Evolutionary conservation across 2,797 vertebrate species (phyloP).

Genomic region (Cheirogaleus major): DNA sequence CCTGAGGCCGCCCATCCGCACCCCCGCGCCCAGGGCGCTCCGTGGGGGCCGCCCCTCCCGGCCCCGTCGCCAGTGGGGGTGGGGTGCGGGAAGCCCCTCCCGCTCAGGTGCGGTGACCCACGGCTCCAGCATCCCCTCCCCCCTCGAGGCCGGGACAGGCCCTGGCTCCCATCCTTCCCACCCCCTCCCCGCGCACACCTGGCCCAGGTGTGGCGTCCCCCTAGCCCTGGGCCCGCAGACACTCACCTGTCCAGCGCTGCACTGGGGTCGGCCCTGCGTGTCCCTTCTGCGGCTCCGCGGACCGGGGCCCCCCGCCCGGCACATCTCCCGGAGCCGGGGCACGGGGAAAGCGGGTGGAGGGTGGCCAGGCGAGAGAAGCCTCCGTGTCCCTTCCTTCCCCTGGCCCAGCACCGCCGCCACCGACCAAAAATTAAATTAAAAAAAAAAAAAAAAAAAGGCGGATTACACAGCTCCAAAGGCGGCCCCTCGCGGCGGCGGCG

Average conservation of each 20-base stretch:
- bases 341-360: not conserved
- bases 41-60: not conserved
- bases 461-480: constrained; percentile 51
- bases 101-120: not conserved
- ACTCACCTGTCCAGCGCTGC: constrained; percentile 75
- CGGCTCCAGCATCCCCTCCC: constrained; percentile 43
- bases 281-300: constrained; percentile 71
- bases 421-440: constrained; percentile 43
- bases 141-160: not conserved
- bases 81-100: not conserved
- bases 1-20: constrained; percentile 43
- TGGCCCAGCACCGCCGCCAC: constrained; percentile 51
- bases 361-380: constrained; percentile 42
- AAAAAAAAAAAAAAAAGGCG: not conserved
- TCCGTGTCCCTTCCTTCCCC: constrained; percentile 55
- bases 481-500: constrained; percentile 45
- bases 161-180: not conserved
- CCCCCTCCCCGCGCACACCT: constrained; percentile 61
- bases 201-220: constrained; percentile 67
- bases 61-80: not conserved
- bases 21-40: not conserved
- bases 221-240: constrained; percentile 5
- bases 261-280: constrained; percentile 59
- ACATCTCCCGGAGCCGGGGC: constrained; percentile 79
- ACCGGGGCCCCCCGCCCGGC: constrained; percentile 76